Conservation (phyloP, 1,140 invertebrate genomes). For the Brachionus koreanus region DNA sequence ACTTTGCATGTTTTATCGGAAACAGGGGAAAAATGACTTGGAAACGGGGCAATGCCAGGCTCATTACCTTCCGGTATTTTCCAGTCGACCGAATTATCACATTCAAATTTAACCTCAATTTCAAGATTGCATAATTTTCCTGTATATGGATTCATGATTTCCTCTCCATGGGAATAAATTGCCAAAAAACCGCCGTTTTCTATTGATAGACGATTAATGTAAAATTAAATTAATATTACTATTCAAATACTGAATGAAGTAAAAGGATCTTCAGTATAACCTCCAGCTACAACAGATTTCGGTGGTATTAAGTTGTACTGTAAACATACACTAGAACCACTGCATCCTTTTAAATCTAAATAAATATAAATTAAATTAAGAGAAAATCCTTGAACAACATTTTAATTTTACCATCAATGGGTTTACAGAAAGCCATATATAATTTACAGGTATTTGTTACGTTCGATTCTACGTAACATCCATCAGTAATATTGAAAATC, state of each 20-base stretch:
- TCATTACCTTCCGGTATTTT: not conserved
- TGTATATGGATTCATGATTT: slow-evolving; percentile 13
- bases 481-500: not conserved
- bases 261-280: slow-evolving; percentile 30
- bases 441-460: not conserved
- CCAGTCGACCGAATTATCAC: not conserved
- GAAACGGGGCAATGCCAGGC: slow-evolving; percentile 11
- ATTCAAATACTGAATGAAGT: not conserved
- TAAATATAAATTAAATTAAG: not conserved
- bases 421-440: slow-evolving; percentile 31
- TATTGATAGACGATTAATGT: not conserved
- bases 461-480: not conserved
- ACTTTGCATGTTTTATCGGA: slow-evolving; percentile 14
- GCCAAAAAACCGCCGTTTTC: not conserved
- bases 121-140: not conserved
- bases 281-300: not conserved
- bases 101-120: slow-evolving; percentile 25
- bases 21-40: not conserved
- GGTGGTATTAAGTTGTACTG: not conserved
- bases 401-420: not conserved
- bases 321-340: slow-evolving; percentile 4
- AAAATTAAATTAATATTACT: not conserved
- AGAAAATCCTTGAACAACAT: not conserved
- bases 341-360: not conserved
- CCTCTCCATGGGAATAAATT: not conserved